Base-by-base conservation (phyloP, 2,797 vertebrate species). In the Danionella dracula region DNA sequence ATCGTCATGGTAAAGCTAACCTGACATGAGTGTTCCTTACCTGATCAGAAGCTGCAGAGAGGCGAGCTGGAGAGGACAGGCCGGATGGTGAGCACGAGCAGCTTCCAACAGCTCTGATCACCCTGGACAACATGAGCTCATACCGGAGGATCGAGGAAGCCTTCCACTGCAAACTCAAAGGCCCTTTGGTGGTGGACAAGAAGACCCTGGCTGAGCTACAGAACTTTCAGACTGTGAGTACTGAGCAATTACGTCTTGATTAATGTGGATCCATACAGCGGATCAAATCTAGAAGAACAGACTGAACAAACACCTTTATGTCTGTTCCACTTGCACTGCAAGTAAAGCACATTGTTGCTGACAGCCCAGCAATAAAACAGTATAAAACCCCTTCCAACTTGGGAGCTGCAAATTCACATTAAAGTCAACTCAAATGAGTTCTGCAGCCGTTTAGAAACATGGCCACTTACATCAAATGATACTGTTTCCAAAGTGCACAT, bases 191-290 rank as follows among this genome's bases (percentile, higher is more conserved):
- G 1, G 92, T 95, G 64, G 94, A 97, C 75, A 93, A 94, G 88
- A 94, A 91, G 83, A 96, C 93, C 0, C 83, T 98, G 86, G 86
- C 88, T 67, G 96, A 98, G 65, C 91, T 98, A 37, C 93, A 92
- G 73, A 95, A 93, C 74, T 98, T 98, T 82, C 95, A 98, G 86
- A 92, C 90, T 17, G 95, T 98, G 87, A 88, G 93, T 83, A 79
- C 80, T 17, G 23, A 31, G n/a, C n/a, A 34, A 44, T 55, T 8
- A 20, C 42, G 41, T 61, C 40, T 54, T 34, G 23, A 27, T 27
- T n/a, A n/a, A 27, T 27, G 6, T 27, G 3, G 23, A 27, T 27
- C 23, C 23, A 27, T 27, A 27, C n/a, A n/a, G n/a, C n/a, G n/a
- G n/a, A 27, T 27, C 23, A 3, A 3, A 27, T 27, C 23, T 27